Percentiles rank a stretch among this genome's conserved stretches.
phyloP scores from a whole-genome alignment of 2,797 vertebrate species.

The Brotula barbata region DNA sequence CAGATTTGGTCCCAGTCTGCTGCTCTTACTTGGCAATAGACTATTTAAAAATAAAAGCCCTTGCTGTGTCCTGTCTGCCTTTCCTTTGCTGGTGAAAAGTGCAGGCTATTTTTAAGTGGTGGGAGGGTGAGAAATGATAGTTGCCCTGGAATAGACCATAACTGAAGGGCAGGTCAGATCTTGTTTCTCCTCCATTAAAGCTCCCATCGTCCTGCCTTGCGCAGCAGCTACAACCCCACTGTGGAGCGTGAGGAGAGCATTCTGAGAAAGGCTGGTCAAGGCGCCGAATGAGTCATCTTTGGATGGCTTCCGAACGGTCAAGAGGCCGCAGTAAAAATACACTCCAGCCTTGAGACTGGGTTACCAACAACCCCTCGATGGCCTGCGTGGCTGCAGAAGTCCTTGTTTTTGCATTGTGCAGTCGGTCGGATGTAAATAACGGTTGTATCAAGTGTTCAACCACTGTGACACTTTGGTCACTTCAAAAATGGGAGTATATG shows the following conservation, averaged over 20 bases:
- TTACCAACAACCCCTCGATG: slow-evolving; percentile 48
- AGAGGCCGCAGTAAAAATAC: slow-evolving; percentile 69
- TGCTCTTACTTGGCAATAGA: slow-evolving; percentile 60
- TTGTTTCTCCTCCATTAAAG: slow-evolving; percentile 67
- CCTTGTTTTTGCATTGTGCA: slow-evolving; percentile 7
- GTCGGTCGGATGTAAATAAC: slow-evolving; percentile 6
- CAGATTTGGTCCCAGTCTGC: slow-evolving; percentile 16
- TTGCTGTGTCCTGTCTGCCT: slow-evolving; percentile 64
- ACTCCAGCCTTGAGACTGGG: slow-evolving; percentile 25
- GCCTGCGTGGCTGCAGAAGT: slow-evolving; percentile 41
- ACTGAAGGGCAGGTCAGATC: slow-evolving; percentile 63
- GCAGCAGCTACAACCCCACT: slow-evolving; percentile 61
- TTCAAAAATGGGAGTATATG: slow-evolving; percentile 15
- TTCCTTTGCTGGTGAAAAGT: slow-evolving; percentile 73
- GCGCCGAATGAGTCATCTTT: slow-evolving; percentile 49
- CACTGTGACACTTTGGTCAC: not conserved
- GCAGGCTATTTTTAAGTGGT: slow-evolving; percentile 77
- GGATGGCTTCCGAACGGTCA: slow-evolving; percentile 33
- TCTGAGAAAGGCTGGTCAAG: slow-evolving; percentile 46
- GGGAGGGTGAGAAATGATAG: slow-evolving; percentile 70
- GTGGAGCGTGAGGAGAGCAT: slow-evolving; percentile 31
- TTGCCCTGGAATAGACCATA: slow-evolving; percentile 69
- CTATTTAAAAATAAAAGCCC: slow-evolving; percentile 68
- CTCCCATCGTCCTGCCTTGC: slow-evolving; percentile 52
- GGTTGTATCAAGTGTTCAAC: slow-evolving; percentile 14